Evolutionary conservation across 2,797 vertebrate species (phyloP).

Genomic region (Premnoplex brunnescens): DNA sequence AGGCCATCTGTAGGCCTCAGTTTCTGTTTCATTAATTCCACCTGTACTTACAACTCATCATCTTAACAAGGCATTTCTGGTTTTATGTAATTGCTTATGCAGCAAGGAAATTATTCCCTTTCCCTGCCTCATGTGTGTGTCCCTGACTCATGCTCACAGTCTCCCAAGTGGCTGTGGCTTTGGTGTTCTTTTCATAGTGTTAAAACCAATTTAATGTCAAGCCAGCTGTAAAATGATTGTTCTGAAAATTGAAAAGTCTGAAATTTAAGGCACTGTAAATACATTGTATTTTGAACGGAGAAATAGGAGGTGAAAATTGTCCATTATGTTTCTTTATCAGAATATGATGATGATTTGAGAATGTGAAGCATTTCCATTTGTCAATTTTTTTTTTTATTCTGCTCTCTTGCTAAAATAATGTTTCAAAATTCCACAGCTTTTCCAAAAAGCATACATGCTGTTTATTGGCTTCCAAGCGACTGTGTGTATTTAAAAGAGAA

Average conservation of each 20-base stretch:
- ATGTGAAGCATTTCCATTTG: neutral
- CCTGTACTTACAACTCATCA: neutral
- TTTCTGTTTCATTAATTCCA: slow-evolving; percentile 30
- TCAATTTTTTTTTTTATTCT: slow-evolving; percentile 3
- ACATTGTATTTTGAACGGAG: neutral
- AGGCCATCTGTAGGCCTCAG: neutral
- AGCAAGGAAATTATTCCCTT: neutral
- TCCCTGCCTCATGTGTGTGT: neutral
- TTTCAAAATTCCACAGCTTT: neutral
- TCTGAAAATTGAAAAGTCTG: neutral
- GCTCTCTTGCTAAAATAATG: neutral
- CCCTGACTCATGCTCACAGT: neutral
- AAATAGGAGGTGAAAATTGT: neutral
- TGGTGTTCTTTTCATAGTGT: neutral
- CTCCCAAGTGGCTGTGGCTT: neutral
- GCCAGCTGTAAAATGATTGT: neutral
- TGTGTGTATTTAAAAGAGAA: neutral
- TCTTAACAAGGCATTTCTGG: neutral
- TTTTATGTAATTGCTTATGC: neutral
- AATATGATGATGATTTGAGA: neutral
- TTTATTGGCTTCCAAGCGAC: neutral
- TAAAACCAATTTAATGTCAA: neutral
- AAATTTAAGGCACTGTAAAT: neutral
- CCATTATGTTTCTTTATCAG: neutral
- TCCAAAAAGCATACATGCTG: neutral